Conservation (phyloP, 1,140 invertebrate species). For the Teleopsis dalmanni region DNA sequence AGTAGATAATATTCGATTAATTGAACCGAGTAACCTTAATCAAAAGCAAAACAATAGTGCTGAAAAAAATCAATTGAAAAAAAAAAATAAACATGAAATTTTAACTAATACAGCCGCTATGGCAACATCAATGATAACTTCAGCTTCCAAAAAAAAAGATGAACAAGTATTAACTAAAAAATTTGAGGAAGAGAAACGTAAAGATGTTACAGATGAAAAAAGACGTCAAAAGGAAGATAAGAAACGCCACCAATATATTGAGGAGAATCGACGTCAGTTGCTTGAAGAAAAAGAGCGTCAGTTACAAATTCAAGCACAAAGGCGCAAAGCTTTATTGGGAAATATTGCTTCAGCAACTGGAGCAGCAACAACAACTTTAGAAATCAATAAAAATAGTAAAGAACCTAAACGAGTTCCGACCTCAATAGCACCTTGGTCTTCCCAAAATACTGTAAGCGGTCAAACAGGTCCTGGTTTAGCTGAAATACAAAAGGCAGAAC, state of each 20-base stretch:
- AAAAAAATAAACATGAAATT: constrained; percentile 10
- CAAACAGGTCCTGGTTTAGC: constrained; percentile 49
- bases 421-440: constrained; percentile 34
- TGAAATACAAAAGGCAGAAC: constrained; percentile 59
- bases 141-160: constrained; percentile 13
- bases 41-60: background rate
- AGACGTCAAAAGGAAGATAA: constrained; percentile 42
- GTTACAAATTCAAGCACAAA: constrained; percentile 36
- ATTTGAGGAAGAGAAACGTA: constrained; percentile 46
- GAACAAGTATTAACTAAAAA: constrained; percentile 24
- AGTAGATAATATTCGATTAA: no score
- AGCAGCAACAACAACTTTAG: background rate
- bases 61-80: no score
- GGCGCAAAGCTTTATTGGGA: constrained; percentile 33
- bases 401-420: constrained; percentile 14
- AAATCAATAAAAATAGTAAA: background rate
- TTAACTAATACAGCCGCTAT: constrained; percentile 12
- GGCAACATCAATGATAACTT: constrained; percentile 15
- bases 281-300: constrained; percentile 36
- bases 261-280: constrained; percentile 28
- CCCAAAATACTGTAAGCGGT: constrained; percentile 15
- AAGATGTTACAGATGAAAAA: constrained; percentile 49
- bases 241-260: constrained; percentile 26
- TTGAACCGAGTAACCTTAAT: no score
- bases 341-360: constrained; percentile 1